A percentile compares a stretch with the other conserved stretches of the same genome.
Conservation (phyloP, 2,797 vertebrate species). For the Eleutherodactylus coqui region DNA sequence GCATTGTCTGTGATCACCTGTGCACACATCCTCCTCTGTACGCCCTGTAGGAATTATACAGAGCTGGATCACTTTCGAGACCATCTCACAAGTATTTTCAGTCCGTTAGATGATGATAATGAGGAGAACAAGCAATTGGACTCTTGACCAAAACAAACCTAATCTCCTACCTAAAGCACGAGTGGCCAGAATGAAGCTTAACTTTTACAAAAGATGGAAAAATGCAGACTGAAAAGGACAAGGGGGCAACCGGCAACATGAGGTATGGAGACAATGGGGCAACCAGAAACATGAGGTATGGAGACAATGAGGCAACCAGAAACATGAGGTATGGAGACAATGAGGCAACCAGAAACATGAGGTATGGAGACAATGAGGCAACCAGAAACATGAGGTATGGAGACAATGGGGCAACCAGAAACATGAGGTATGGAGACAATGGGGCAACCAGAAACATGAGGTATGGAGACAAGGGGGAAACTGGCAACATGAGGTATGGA, state of each 20-base stretch:
- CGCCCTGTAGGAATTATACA: background rate
- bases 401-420: background rate
- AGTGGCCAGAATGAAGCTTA: background rate
- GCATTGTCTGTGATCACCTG: constrained; percentile 53
- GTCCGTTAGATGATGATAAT: background rate
- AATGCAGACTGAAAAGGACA: too few species aligned
- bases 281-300: background rate
- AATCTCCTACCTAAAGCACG: background rate
- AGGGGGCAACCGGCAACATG: background rate
- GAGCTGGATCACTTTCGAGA: constrained; percentile 18
- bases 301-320: background rate
- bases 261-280: background rate
- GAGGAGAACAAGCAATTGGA: background rate
- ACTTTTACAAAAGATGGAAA: too few species aligned
- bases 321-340: background rate
- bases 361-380: background rate
- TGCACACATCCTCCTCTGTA: constrained; percentile 5
- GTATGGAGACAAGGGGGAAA: background rate
- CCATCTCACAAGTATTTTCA: background rate
- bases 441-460: background rate
- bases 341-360: background rate
- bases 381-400: background rate
- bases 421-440: background rate
- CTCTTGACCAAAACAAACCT: background rate
- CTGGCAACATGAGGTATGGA: background rate